A percentile compares a stretch with the other conserved stretches of the same genome.
Conservation (phyloP, 2,888 invertebrate genomes). For the Pinctada fucata region DNA sequence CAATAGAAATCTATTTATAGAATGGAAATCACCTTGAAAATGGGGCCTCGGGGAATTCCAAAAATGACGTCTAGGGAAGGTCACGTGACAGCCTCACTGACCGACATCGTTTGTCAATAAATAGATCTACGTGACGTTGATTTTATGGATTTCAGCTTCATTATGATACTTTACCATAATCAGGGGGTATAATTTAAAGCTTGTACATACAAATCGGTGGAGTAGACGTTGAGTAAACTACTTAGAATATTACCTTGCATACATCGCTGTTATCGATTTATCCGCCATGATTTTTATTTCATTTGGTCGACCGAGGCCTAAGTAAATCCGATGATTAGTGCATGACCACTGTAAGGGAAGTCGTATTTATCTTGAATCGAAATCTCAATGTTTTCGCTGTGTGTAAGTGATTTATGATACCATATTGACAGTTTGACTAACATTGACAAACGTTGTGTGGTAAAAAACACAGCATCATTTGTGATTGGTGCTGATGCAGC, state of each 20-base stretch:
- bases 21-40: too few relatives aligned
- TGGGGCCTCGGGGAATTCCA: neutral
- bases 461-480: neutral
- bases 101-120: neutral
- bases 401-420: too few relatives aligned
- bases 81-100: neutral
- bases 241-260: too few relatives aligned
- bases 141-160: neutral
- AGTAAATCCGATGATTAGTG: neutral
- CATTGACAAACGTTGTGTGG: neutral
- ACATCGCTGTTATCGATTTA: neutral
- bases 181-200: too few relatives aligned
- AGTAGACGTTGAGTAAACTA: too few relatives aligned
- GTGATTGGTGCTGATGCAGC: neutral
- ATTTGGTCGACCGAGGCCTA: neutral
- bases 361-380: too few relatives aligned
- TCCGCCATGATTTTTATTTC: conserved; percentile 16
- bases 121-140: neutral
- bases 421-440: too few relatives aligned
- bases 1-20: too few relatives aligned
- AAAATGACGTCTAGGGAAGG: neutral
- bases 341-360: neutral
- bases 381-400: too few relatives aligned
- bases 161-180: too few relatives aligned
- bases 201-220: too few relatives aligned